These are phyloP conservation scores for Polia nebulosa DNA, from an alignment of 2,888 invertebrate species.

Conservation along the genomic window DNA sequence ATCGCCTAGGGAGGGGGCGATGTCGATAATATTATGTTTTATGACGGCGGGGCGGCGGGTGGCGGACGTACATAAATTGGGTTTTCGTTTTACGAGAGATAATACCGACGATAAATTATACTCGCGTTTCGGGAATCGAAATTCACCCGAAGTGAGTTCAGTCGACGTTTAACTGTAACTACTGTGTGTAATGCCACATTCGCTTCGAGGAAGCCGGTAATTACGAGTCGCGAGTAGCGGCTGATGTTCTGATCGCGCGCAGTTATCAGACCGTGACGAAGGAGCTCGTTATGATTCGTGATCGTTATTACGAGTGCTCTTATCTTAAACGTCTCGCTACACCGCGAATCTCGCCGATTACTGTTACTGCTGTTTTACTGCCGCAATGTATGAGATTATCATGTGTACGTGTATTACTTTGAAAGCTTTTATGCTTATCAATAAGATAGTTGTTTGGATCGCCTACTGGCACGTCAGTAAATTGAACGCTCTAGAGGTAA, in stretches of 20 bases:
- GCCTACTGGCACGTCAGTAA: conserved; percentile 50
- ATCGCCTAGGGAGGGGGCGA: conserved; percentile 89
- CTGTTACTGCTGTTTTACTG: conserved; percentile 62
- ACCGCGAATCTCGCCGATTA: conserved; percentile 71
- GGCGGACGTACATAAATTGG: conserved; percentile 85
- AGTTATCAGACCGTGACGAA: conserved; percentile 83
- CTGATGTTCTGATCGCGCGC: conserved; percentile 66
- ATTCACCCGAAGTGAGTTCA: conserved; percentile 72
- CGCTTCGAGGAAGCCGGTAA: conserved; percentile 78
- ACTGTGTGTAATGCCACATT: conserved; percentile 66
- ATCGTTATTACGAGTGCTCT: conserved; percentile 76
- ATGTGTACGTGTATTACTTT: conserved; percentile 63
- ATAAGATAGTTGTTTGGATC: conserved; percentile 58
- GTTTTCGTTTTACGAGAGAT: conserved; percentile 89
- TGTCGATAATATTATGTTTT: conserved; percentile 90
- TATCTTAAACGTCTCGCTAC: conserved; percentile 77
- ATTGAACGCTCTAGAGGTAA: conserved; percentile 36
- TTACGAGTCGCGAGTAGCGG: conserved; percentile 71
- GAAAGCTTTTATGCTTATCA: conserved; percentile 66
- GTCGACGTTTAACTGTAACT: conserved; percentile 67
- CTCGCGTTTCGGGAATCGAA: conserved; percentile 82
- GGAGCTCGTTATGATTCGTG: conserved; percentile 80
- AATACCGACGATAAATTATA: conserved; percentile 86
- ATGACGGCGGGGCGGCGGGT: conserved; percentile 85
- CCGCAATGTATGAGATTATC: conserved; percentile 50